Conservation (phyloP, 2,888 invertebrate genomes). For the Mongoloraphidia duomilia region DNA sequence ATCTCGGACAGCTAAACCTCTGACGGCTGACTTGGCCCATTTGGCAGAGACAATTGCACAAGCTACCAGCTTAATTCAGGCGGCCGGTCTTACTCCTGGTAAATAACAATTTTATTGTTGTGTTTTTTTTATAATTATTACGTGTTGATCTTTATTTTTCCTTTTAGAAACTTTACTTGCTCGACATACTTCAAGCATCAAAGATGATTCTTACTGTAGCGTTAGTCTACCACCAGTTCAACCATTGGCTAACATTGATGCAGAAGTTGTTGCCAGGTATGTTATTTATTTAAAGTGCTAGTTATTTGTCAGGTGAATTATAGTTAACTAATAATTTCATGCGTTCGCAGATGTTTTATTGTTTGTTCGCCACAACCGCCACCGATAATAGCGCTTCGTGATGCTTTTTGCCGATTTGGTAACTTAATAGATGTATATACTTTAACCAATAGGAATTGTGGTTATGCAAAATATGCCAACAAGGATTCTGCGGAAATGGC, state of each 20-base stretch:
- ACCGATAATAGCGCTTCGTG: slow-evolving; percentile 62
- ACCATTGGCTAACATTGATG: slow-evolving; percentile 52
- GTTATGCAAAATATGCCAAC: slow-evolving; percentile 76
- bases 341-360: slow-evolving; percentile 39
- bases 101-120: neutral
- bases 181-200: too few species aligned
- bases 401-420: slow-evolving; percentile 84
- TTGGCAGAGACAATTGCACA: slow-evolving; percentile 64
- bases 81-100: slow-evolving; percentile 34
- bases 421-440: slow-evolving; percentile 81
- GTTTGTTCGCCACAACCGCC: slow-evolving; percentile 52
- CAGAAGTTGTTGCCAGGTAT: slow-evolving; percentile 45
- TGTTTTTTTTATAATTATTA: neutral
- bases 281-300: slow-evolving; percentile 21
- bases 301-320: neutral
- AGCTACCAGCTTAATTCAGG: slow-evolving; percentile 59
- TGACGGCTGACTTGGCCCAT: slow-evolving; percentile 44
- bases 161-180: too few species aligned
- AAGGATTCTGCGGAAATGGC: slow-evolving; percentile 62
- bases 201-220: slow-evolving; percentile 37
- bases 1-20: slow-evolving; percentile 17
- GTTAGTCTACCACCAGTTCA: slow-evolving; percentile 59
- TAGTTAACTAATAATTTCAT: too few species aligned
- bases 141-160: neutral
- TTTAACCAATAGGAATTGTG: slow-evolving; percentile 78